Conservation (phyloP, 2,888 invertebrate species). For the Pachycephus smyrnensis region DNA sequence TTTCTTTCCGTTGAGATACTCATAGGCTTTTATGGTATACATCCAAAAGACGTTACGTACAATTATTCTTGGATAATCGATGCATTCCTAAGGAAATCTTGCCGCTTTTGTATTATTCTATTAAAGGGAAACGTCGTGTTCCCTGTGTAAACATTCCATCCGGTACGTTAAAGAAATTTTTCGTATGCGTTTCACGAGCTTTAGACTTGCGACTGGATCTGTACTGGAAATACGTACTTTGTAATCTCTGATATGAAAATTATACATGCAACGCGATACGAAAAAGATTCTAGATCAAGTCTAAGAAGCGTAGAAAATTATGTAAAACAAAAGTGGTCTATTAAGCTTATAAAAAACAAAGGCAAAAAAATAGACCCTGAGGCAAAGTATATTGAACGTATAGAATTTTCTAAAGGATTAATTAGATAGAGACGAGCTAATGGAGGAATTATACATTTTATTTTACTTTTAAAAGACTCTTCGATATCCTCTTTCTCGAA, state of each 20-base stretch:
- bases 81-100: constrained; percentile 1
- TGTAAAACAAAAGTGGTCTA: neutral
- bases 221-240: neutral
- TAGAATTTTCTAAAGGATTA: too few relatives aligned
- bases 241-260: neutral
- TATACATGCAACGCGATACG: neutral
- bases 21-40: neutral
- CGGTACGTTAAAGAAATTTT: neutral
- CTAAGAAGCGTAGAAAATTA: neutral
- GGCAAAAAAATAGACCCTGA: neutral
- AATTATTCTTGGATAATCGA: neutral
- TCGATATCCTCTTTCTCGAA: neutral
- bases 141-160: neutral
- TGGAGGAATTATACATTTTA: neutral
- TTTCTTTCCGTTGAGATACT: neutral
- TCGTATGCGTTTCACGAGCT: neutral
- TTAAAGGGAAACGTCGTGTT: neutral
- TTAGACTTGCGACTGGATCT: neutral
- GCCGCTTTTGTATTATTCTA: neutral
- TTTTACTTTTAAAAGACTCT: too few relatives aligned
- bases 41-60: neutral
- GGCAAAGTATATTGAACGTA: too few relatives aligned
- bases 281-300: neutral
- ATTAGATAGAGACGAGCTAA: too few relatives aligned
- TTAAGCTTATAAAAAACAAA: neutral